Percentiles rank a stretch among this genome's conserved stretches.
These are phyloP conservation scores for Isurus oxyrinchus DNA, from an alignment of 2,113 vertebrate genomes.

Conservation along the genomic window DNA sequence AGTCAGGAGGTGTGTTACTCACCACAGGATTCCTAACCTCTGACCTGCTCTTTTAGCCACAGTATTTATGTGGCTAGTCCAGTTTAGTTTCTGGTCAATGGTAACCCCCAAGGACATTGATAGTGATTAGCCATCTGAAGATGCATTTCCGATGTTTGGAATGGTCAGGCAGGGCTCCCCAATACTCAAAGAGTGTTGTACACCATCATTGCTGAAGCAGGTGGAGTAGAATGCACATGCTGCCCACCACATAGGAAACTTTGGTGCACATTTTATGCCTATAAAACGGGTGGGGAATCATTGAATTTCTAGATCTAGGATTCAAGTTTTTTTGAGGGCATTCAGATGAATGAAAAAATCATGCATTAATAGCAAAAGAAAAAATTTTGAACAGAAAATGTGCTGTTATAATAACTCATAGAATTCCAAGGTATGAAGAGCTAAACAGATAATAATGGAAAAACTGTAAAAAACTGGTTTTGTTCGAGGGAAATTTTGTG, in stretches of 20 bases:
- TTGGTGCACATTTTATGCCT: background rate
- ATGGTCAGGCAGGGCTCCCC: too few relatives aligned
- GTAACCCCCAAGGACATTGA: too few relatives aligned
- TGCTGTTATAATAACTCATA: background rate
- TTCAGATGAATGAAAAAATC: background rate
- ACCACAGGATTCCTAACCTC: too few relatives aligned
- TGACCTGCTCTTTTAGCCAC: too few relatives aligned
- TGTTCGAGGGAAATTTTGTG: background rate
- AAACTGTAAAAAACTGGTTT: background rate
- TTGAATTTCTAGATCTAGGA: background rate
- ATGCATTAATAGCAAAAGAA: background rate
- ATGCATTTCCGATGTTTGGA: too few relatives aligned
- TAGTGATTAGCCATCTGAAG: too few relatives aligned
- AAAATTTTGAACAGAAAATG: background rate
- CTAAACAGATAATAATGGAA: background rate
- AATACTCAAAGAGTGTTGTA: too few relatives aligned
- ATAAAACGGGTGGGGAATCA: background rate
- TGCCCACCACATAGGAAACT: background rate
- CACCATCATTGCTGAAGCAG: background rate
- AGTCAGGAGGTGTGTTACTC: too few relatives aligned
- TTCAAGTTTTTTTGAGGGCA: background rate
- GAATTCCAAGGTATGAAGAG: background rate
- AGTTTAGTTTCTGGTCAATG: too few relatives aligned
- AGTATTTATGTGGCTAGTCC: too few relatives aligned
- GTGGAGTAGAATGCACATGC: background rate